Conservation (phyloP, 1,140 invertebrate species). For the Colletes gigas region DNA sequence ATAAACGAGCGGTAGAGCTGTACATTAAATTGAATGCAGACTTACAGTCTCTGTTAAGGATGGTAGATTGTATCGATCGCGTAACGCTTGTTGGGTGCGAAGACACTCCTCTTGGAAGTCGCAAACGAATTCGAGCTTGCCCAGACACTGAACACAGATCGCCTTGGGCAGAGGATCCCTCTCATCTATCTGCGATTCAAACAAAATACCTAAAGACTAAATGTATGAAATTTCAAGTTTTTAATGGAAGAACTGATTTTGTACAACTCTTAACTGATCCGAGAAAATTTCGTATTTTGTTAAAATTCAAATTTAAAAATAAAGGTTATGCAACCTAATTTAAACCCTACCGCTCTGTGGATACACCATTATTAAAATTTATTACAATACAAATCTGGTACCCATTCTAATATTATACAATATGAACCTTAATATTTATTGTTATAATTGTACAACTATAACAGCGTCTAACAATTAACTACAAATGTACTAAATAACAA, state of each 20-base stretch:
- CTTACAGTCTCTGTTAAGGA: constrained; percentile 77
- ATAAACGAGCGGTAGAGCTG: constrained; percentile 65
- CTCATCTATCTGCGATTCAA: constrained; percentile 80
- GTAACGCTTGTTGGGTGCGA: constrained; percentile 78
- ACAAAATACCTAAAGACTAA: constrained; percentile 67
- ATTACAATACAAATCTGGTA: constrained; percentile 43
- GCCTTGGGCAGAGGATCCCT: constrained; percentile 79
- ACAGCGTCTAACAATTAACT: constrained; percentile 20
- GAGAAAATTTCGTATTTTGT: background rate
- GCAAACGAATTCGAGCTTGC: constrained; percentile 80
- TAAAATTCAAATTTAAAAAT: background rate
- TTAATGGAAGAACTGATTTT: constrained; percentile 16
- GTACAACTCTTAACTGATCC: constrained; percentile 7
- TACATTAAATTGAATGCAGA: constrained; percentile 69
- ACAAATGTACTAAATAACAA: background rate
- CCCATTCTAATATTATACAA: constrained; percentile 42
- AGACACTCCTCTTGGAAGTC: constrained; percentile 81
- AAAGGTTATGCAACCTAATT: background rate
- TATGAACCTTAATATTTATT: constrained; percentile 1
- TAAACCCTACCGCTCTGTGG: constrained; percentile 67
- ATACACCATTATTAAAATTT: constrained; percentile 41
- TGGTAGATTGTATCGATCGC: constrained; percentile 77
- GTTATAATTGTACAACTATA: constrained; percentile 5
- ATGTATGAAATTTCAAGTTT: constrained; percentile 31
- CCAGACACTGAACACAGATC: constrained; percentile 80